phyloP scores from a whole-genome alignment of 1,140 invertebrate genomes.

The Ectropis grisescens region DNA sequence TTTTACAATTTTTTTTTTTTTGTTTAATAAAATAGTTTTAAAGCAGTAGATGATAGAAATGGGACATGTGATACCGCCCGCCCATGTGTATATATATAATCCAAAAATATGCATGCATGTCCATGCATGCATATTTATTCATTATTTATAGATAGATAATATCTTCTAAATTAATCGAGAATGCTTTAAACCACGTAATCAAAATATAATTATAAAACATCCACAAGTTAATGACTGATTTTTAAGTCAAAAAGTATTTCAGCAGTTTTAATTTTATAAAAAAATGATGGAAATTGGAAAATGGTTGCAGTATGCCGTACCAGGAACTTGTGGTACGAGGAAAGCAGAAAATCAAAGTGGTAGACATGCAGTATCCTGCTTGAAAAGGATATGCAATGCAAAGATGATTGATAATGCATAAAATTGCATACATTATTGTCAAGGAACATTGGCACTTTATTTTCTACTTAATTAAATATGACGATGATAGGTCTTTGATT shows the following conservation, averaged over 20 bases:
- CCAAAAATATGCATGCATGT: no score
- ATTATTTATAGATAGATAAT: no score
- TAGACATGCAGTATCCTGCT: constrained; percentile 33
- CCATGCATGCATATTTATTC: no score
- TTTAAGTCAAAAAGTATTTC: no score
- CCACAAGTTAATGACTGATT: no score
- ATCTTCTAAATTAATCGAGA: no score
- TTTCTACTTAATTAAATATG: background rate
- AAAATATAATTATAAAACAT: no score
- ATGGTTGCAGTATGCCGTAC: constrained; percentile 29
- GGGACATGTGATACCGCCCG: no score
- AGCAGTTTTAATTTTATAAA: no score
- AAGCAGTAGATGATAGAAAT: background rate
- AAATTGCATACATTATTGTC: constrained; percentile 1
- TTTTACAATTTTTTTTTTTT: background rate
- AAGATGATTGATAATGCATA: constrained; percentile 10
- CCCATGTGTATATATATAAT: no score
- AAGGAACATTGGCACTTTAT: background rate
- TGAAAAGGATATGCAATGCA: constrained; percentile 16
- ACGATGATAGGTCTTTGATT: background rate
- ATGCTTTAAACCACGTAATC: no score
- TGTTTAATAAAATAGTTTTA: background rate
- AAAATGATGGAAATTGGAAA: constrained; percentile 12
- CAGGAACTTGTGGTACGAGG: constrained; percentile 61
- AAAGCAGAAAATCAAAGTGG: constrained; percentile 40